Base-by-base conservation (phyloP, 2,113 vertebrate genomes). In the Centrocercus urophasianus region DNA sequence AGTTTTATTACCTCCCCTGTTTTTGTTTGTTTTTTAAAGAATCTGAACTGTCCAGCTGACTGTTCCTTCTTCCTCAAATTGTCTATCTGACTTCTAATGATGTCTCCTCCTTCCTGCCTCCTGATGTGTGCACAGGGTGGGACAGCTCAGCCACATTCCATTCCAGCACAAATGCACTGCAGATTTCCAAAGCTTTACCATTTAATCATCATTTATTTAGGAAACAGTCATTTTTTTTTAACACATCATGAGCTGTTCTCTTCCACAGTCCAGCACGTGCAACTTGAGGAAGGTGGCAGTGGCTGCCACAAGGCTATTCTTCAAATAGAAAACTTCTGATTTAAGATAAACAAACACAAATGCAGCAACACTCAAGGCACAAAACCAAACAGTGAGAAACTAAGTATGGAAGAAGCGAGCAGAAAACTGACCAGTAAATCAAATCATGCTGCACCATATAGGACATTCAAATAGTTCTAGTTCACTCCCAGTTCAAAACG, bases 391-490 rank as follows among this genome's bases (percentile, higher is more conserved):
- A 70, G 16, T 25, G 25, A 90, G 18, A 80, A 71, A 61, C 20
- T 21, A 78, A 45, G 4, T 1, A 36, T 14, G 12, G 52, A 61
- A 76, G 72, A 64, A 67, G 16, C 4, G 22, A 64, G 18, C 70
- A 63, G 30, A 71, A 91, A 94, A 77, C 1, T 9, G 4, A 74
- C 52, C 12, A 66, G 40, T 27, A 86, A 59, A 43, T 73, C 18
- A 11, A 8, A 4, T 17, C 0, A 0, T 28, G 30, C 42, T 60
- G 19, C 13, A 60, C 2, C 18, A 65, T 3, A 52, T 3, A 27
- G 13, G 57, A 65, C 54, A 47, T 6, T 15, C 7, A 54, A 13
- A 4, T 47, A 78, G 27, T 59, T 71, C 50, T 17, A 32, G 16
- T 43, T n/a, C 54, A n/a, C 13, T 11, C 82, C 79, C 32, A 75